Evolutionary conservation across 1,140 invertebrate species (phyloP).

Genomic region (Drosophila busckii): DNA sequence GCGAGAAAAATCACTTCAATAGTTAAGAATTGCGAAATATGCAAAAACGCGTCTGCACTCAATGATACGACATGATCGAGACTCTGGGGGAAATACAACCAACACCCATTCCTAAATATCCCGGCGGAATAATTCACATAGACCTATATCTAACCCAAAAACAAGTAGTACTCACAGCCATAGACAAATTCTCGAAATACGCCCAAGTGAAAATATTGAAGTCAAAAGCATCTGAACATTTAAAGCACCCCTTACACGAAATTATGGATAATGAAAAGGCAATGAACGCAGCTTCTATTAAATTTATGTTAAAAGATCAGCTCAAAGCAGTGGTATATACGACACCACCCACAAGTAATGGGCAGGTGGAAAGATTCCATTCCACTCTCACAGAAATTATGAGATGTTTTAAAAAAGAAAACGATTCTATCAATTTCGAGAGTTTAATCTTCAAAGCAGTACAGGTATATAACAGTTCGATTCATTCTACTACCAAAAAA

Average conservation of each 20-base stretch:
- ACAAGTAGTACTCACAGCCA: constrained; percentile 10
- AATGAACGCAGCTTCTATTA: constrained; percentile 19
- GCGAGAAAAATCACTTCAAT: constrained; percentile 4
- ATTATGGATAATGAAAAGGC: constrained; percentile 23
- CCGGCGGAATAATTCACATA: constrained; percentile 13
- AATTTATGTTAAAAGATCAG: constrained; percentile 23
- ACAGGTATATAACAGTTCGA: constrained; percentile 8
- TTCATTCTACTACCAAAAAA: constrained; percentile 13
- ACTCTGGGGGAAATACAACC: not conserved
- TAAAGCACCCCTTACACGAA: constrained; percentile 11
- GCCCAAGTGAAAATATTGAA: constrained; percentile 16
- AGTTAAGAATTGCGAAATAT: not conserved
- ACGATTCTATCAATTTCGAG: not conserved
- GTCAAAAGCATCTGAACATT: constrained; percentile 22
- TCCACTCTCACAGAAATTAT: constrained; percentile 21
- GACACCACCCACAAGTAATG: constrained; percentile 24
- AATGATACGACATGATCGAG: too few species aligned
- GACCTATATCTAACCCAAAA: constrained; percentile 8
- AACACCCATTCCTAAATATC: constrained; percentile 14
- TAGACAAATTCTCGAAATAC: constrained; percentile 34
- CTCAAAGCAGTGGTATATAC: constrained; percentile 14
- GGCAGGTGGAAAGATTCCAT: constrained; percentile 26
- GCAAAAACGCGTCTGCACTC: too few species aligned
- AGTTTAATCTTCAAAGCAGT: constrained; percentile 10
- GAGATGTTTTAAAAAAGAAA: constrained; percentile 13